Evolutionary conservation across 2,888 invertebrate species (phyloP).

Genomic region (Fragum sueziense): DNA sequence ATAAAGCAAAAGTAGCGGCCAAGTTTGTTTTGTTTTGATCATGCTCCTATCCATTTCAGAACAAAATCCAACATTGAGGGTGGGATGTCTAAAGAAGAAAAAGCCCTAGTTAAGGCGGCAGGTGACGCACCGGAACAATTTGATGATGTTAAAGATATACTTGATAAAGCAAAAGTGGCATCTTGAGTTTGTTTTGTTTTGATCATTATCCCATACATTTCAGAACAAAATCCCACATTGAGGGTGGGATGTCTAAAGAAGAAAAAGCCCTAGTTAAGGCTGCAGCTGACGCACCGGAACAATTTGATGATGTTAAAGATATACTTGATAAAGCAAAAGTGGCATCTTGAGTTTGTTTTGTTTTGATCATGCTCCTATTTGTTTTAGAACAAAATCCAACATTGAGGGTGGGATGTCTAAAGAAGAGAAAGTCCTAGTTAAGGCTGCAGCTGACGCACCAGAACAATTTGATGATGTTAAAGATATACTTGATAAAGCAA

Average conservation of each 20-base stretch:
- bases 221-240: neutral
- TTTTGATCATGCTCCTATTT: no score
- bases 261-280: constrained; percentile 71
- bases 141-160: constrained; percentile 66
- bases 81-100: constrained; percentile 63
- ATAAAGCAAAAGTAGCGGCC: constrained; percentile 68
- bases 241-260: constrained; percentile 48
- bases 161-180: constrained; percentile 65
- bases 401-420: constrained; percentile 35
- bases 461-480: constrained; percentile 73
- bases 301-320: constrained; percentile 67
- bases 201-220: no score
- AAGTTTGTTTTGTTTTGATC: no score
- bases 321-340: constrained; percentile 64
- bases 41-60: no score
- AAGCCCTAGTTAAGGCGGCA: constrained; percentile 69
- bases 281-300: constrained; percentile 74
- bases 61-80: neutral
- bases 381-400: neutral
- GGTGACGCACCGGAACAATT: constrained; percentile 74
- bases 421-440: constrained; percentile 69
- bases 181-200: no score
- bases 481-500: constrained; percentile 63
- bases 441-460: constrained; percentile 72
- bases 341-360: no score